Evolutionary conservation across 64 coral and sea anemone genomes (phyloP).

Genomic region (Actinia tenebrosa): DNA sequence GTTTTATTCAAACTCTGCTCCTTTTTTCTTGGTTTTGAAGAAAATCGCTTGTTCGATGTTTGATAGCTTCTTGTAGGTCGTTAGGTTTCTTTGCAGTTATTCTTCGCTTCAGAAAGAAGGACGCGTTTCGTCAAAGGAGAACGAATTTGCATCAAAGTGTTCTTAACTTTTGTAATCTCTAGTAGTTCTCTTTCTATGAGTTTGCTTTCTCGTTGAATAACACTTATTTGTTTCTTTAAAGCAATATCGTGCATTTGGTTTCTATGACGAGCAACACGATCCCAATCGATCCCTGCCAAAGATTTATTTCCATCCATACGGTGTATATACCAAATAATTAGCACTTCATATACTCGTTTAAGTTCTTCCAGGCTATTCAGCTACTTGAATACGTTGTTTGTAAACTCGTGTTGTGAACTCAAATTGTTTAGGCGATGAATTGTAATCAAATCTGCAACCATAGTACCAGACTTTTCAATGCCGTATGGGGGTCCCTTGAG

Average conservation of each 20-base stretch:
- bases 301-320: slow-evolving; percentile 28
- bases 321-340: background rate
- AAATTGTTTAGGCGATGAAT: background rate
- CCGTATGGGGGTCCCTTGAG: background rate
- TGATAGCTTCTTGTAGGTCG: background rate
- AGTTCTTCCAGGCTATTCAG: background rate
- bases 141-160: slow-evolving; percentile 64
- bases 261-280: slow-evolving; percentile 64
- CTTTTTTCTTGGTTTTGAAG: background rate
- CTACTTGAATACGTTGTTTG: background rate
- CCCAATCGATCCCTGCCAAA: slow-evolving; percentile 23
- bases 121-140: slow-evolving; percentile 37
- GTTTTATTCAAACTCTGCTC: background rate
- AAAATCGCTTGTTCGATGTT: background rate
- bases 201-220: slow-evolving; percentile 73
- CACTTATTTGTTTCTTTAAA: slow-evolving; percentile 70
- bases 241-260: slow-evolving; percentile 80
- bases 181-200: slow-evolving; percentile 69
- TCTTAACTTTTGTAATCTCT: slow-evolving; percentile 85
- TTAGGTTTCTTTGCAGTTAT: background rate
- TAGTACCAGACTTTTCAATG: background rate
- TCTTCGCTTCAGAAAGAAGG: background rate
- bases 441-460: slow-evolving; percentile 37
- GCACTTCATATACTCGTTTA: background rate
- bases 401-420: background rate